Evolutionary conservation across 2,888 invertebrate species (phyloP).

Genomic region (Eupithecia dodoneata): DNA sequence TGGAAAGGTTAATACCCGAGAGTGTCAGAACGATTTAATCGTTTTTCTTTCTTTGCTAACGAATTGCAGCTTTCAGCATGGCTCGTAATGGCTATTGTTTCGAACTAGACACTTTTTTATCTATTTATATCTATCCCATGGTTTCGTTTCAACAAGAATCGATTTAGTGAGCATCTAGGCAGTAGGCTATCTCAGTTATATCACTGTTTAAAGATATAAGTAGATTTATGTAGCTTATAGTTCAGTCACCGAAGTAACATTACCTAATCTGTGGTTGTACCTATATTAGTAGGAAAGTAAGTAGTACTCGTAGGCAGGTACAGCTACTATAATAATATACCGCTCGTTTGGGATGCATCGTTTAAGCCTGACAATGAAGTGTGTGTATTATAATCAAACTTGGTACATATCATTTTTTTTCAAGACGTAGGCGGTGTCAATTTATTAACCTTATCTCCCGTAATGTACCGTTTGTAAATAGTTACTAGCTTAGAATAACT

Average conservation of each 20-base stretch:
- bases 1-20: slow-evolving; percentile 41
- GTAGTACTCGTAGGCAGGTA: too few species aligned
- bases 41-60: slow-evolving; percentile 63
- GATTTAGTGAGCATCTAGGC: slow-evolving; percentile 47
- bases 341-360: too few species aligned
- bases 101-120: slow-evolving; percentile 53
- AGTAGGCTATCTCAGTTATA: not conserved
- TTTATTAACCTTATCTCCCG: not conserved
- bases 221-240: too few species aligned
- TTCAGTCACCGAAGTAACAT: too few species aligned
- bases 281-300: not conserved
- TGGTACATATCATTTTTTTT: not conserved
- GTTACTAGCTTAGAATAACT: too few species aligned
- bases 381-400: not conserved
- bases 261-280: not conserved
- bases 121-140: slow-evolving; percentile 51
- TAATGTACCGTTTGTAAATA: not conserved
- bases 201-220: not conserved
- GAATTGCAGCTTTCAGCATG: slow-evolving; percentile 66
- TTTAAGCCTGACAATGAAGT: not conserved
- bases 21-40: slow-evolving; percentile 56
- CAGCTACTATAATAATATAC: too few species aligned
- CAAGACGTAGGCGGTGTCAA: not conserved
- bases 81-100: slow-evolving; percentile 66
- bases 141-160: slow-evolving; percentile 59